These are phyloP conservation scores for Argyresthia albistria DNA, from an alignment of 2,888 invertebrate species.

Conservation along the genomic window DNA sequence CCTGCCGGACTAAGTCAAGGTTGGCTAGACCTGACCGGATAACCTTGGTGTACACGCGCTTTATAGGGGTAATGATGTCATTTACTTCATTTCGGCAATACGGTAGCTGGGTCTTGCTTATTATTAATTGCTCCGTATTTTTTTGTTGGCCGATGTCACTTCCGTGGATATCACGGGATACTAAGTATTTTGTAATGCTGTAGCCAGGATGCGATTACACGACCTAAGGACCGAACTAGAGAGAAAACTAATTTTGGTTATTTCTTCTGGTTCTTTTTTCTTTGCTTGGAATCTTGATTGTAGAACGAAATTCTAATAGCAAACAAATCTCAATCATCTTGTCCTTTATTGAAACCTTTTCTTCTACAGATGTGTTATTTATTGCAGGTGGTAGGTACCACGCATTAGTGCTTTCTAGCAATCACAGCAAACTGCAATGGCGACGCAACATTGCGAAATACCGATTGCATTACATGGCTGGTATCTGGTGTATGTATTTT, in stretches of 20 bases:
- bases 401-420: background rate
- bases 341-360: no score
- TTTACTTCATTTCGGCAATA: slow-evolving; percentile 24
- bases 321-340: no score
- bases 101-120: slow-evolving; percentile 7
- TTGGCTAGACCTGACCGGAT: slow-evolving; percentile 26
- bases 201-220: no score
- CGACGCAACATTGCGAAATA: background rate
- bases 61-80: slow-evolving; percentile 20
- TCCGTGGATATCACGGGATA: no score
- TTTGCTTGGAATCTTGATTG: no score
- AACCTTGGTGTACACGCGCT: slow-evolving; percentile 19
- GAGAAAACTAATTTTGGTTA: no score
- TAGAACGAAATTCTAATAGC: no score
- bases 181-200: no score
- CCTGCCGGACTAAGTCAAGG: slow-evolving; percentile 22
- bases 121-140: background rate
- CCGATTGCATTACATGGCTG: background rate
- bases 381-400: background rate
- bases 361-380: background rate
- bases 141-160: no score
- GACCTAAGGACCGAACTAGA: no score
- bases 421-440: background rate
- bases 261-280: no score
- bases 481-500: no score